Base-by-base conservation (phyloP, 2,888 invertebrate genomes). In the Lomographa bimaculata region DNA sequence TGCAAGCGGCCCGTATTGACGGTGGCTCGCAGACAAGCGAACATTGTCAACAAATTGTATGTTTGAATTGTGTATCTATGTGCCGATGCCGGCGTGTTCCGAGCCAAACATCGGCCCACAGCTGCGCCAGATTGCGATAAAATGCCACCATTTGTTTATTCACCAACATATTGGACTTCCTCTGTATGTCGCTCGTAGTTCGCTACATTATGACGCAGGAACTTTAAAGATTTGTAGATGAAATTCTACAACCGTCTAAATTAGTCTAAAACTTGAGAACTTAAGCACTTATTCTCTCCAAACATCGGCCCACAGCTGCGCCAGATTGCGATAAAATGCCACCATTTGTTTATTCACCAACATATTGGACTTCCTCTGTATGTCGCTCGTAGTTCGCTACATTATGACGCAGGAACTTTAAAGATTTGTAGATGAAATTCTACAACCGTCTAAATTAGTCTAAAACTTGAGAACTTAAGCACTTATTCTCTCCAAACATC, bases 21-120 rank as follows among this genome's bases (percentile, higher is more conserved):
- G 41, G 29, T 38, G 24, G 24, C 32, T 40, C 41, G 45, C 45
- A 51, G 45, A 54, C 37, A 49, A 41, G 48, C 52, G 47, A 54
- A 46, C 47, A 55, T 38, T 60, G 69, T 65, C 64, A 67, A 65
- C 63, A 69, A 50, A 54, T 49, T 46, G 43, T 46, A 46, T 57
- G 61, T 63, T 62, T 55, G 51, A 47, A 29, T 43, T 47, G 40
- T 52, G 39, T 52, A 43, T 42, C 37, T 37, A 34, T n/a, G n/a
- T n/a, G n/a, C n/a, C n/a, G n/a, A n/a, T n/a, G n/a, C n/a, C n/a
- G n/a, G 24, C 29, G 23, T 26, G 36, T 27, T 36, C 23, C 18
- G 18, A 43, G 38, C 37, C 42, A 43, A 43, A 37, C 32, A 30
- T 7, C 16, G 30, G 14, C 21, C 21, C 57, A 54, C 58, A 62